These are phyloP conservation scores for Scaptomyza caliginosa DNA, from an alignment of 2,888 invertebrate species.

Conservation along the genomic window DNA sequence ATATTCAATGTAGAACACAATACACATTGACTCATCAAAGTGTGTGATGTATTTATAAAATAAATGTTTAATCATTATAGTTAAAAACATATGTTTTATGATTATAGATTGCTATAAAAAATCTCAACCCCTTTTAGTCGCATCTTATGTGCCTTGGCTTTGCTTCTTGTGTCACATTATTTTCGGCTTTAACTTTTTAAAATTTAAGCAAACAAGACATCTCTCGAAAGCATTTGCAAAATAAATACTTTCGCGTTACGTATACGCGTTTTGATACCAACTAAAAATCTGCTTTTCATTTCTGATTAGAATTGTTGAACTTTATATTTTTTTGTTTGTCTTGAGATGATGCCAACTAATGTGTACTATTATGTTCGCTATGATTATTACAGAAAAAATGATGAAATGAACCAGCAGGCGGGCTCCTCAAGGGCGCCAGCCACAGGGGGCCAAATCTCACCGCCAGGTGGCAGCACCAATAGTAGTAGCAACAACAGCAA, in stretches of 20 bases:
- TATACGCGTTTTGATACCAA: background rate
- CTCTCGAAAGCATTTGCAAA: constrained; percentile 16
- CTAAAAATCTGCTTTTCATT: background rate
- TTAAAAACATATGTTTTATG: too few species aligned
- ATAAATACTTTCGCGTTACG: constrained; percentile 29
- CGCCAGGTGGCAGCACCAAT: constrained; percentile 82
- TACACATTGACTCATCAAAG: constrained; percentile 32
- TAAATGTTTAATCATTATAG: too few species aligned
- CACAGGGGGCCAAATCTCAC: constrained; percentile 85
- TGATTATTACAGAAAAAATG: constrained; percentile 82
- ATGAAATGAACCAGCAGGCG: constrained; percentile 85
- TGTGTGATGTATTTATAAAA: constrained; percentile 14
- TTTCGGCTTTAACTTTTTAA: background rate
- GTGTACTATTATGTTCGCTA: constrained; percentile 23
- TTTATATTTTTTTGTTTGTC: background rate
- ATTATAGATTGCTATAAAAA: too few species aligned
- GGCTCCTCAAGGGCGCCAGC: constrained; percentile 85
- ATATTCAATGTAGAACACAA: constrained; percentile 11
- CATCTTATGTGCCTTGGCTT: background rate
- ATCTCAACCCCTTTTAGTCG: background rate
- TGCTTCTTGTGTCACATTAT: constrained; percentile 1
- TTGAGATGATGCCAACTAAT: constrained; percentile 30
- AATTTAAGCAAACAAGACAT: background rate
- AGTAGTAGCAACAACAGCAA: constrained; percentile 75
- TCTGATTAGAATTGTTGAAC: background rate